Conservation (phyloP, 1,140 invertebrate species). For the Phortica variegata region DNA sequence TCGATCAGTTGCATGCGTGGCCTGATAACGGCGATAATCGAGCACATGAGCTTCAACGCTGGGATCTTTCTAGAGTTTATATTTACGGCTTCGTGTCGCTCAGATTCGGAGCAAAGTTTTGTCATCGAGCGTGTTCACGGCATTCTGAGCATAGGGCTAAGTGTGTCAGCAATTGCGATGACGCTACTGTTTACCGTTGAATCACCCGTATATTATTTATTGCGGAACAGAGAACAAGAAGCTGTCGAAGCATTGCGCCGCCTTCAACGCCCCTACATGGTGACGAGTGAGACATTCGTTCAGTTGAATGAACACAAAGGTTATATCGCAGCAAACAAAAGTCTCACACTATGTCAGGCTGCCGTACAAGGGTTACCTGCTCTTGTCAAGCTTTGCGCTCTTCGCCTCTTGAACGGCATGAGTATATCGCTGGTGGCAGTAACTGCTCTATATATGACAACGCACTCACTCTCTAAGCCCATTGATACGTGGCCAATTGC, state of each 20-base stretch:
- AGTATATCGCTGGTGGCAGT: constrained; percentile 29
- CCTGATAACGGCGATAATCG: constrained; percentile 24
- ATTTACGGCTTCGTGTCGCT: constrained; percentile 27
- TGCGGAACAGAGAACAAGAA: constrained; percentile 28
- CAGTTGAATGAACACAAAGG: constrained; percentile 43
- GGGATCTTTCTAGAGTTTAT: constrained; percentile 39
- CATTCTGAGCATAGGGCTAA: constrained; percentile 28
- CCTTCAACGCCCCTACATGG: constrained; percentile 36
- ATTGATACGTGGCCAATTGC: constrained; percentile 36
- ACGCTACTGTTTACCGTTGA: constrained; percentile 30
- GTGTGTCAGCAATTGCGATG: constrained; percentile 23
- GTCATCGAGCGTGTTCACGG: constrained; percentile 36
- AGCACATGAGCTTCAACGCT: constrained; percentile 31
- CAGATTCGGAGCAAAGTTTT: constrained; percentile 24
- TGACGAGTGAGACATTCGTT: constrained; percentile 43
- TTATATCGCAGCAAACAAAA: constrained; percentile 31
- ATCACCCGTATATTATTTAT: constrained; percentile 36
- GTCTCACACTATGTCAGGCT: constrained; percentile 11
- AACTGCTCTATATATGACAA: constrained; percentile 20
- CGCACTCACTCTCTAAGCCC: constrained; percentile 10
- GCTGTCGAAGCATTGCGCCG: constrained; percentile 34
- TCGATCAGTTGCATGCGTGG: constrained; percentile 27
- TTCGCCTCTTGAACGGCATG: constrained; percentile 27
- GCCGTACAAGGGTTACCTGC: constrained; percentile 20
- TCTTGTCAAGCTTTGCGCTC: constrained; percentile 27